Base-by-base conservation (phyloP, 2,888 invertebrate species). In the Caenorhabditis uteleia region DNA sequence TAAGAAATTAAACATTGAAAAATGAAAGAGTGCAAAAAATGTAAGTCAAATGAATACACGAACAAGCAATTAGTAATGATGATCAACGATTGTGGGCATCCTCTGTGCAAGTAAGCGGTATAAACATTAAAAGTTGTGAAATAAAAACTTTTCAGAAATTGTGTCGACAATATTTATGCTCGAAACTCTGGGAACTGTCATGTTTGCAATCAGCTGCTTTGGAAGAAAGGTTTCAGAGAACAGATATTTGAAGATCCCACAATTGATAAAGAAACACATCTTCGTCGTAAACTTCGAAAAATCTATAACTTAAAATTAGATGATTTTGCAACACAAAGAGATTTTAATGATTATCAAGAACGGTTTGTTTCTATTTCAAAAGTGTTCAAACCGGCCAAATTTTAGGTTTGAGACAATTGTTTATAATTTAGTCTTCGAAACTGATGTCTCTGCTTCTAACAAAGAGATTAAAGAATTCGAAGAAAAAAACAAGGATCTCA, bases 11-110 rank as follows among this genome's bases (percentile, higher is more conserved):
- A n/a, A n/a, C 6, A 27, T 16, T 12, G 16, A 12, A 72, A 54
- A 39, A 78, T 78, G 78, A 74, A 77, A 20, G 90, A 89, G 90
- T 94, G 95, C 87, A 95, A 95, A 66, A 89, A 94, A 85, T 97
- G 97, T 86, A 93, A 94, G 87, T 94, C 95, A 34, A 93, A 85
- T 44, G 95, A 95, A 86, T 95, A 95, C 84, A 89, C 95, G 85
- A 97, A 97, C 86, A 95, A 95, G 31, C 91, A 92, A 0, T 85
- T 98, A 53, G 94, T 94, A 84, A 88, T 98, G 87, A 91, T 97
- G 92, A 95, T 97, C 66, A 98, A 98, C 85, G 90, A 93, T 54
- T 98, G 98, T 85, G 97, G 97, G 27, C 98, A 98, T 87, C 91
- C 93, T 34, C 86, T 98, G 78, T 98, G 98, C 86, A 95, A n/a